Conservation (phyloP, 92 coral and sea anemone species). For the Hydrozoanthus gracilis region DNA sequence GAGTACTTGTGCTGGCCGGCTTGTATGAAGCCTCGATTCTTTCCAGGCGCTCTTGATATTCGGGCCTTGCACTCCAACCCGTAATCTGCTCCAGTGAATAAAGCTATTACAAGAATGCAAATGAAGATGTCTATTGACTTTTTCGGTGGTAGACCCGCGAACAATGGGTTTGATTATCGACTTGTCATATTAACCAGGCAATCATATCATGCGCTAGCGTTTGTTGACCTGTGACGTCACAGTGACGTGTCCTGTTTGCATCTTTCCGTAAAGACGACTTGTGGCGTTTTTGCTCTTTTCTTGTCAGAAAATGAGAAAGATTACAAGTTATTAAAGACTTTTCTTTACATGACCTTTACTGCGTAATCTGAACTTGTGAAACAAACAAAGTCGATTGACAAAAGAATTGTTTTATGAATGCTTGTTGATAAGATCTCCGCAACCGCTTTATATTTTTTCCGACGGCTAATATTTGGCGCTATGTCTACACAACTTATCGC, state of each 20-base stretch:
- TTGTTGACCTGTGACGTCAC: constrained; percentile 34
- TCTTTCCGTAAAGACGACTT: too few relatives aligned
- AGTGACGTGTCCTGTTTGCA: constrained; percentile 2
- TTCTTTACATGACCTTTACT: too few relatives aligned
- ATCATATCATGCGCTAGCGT: constrained; percentile 27
- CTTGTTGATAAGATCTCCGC: too few relatives aligned
- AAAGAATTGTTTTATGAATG: too few relatives aligned
- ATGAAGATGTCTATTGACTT: constrained; percentile 37
- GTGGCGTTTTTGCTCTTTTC: too few relatives aligned
- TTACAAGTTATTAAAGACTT: too few relatives aligned
- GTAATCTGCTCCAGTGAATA: constrained; percentile 40
- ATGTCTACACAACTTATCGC: too few relatives aligned
- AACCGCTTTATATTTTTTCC: too few relatives aligned
- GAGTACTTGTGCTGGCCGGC: background rate
- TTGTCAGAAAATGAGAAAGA: too few relatives aligned
- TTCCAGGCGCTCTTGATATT: constrained; percentile 10
- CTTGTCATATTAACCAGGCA: constrained; percentile 22
- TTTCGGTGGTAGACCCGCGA: constrained; percentile 29
- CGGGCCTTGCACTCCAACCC: constrained; percentile 14
- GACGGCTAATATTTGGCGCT: too few relatives aligned
- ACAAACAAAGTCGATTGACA: too few relatives aligned
- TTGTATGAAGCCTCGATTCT: constrained; percentile 3
- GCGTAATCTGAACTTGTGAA: too few relatives aligned
- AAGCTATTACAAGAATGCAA: constrained; percentile 52
- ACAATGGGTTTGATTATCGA: constrained; percentile 40